Conservation (phyloP, 2,113 vertebrate species). For the Cercocebus atys region DNA sequence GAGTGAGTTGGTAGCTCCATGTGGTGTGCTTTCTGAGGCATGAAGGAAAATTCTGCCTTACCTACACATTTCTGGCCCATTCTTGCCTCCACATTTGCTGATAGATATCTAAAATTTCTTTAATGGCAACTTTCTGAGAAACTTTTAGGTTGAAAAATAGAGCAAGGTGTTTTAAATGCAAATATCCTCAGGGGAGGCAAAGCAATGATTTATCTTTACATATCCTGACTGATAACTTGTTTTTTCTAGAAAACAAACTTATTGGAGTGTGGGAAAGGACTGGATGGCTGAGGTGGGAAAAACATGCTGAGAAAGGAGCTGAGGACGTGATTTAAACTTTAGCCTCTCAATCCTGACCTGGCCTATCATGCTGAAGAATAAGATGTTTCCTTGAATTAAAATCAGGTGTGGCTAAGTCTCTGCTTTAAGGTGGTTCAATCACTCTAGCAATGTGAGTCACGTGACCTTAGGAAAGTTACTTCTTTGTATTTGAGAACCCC, state of each 20-base stretch:
- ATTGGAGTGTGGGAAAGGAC: neutral
- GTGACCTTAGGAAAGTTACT: neutral
- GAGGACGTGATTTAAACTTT: neutral
- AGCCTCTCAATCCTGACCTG: neutral
- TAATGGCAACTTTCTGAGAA: neutral
- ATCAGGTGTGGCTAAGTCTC: neutral
- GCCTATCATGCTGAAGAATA: neutral
- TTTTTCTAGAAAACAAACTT: neutral
- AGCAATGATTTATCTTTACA: neutral
- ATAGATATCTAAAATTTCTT: neutral
- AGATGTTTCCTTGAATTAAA: neutral
- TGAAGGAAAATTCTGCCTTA: neutral
- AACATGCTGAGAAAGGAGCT: neutral
- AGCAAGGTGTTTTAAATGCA: conserved; percentile 41
- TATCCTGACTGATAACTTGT: neutral
- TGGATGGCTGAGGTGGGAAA: neutral
- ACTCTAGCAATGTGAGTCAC: neutral
- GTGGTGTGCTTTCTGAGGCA: neutral
- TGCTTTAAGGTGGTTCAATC: neutral
- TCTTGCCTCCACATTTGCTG: neutral
- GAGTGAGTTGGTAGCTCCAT: neutral
- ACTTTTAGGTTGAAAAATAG: neutral
- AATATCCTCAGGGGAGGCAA: neutral
- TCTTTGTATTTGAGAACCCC: neutral
- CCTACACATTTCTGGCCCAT: neutral